phyloP scores from a whole-genome alignment of 1,140 invertebrate genomes.

The Leptoteleia sp. region DNA sequence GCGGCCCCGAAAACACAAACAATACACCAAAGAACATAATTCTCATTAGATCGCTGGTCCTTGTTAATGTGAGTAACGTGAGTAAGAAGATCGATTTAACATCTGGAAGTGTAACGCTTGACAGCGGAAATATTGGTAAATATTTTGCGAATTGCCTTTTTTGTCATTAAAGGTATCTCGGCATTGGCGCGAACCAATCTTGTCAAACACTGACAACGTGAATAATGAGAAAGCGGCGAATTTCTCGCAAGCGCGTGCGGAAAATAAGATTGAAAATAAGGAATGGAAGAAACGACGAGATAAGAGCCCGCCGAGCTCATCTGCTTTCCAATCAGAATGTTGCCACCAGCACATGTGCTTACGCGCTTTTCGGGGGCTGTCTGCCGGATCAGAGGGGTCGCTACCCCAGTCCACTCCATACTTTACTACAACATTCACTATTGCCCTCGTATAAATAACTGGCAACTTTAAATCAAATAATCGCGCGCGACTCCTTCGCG shows the following conservation, averaged over 20 bases:
- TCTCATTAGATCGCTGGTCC: constrained; percentile 32
- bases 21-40: constrained; percentile 45
- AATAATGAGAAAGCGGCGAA: constrained; percentile 60
- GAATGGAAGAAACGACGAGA: constrained; percentile 63
- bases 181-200: constrained; percentile 44
- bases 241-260: constrained; percentile 33
- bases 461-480: constrained; percentile 75
- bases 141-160: constrained; percentile 31
- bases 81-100: constrained; percentile 7
- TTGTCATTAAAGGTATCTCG: constrained; percentile 38
- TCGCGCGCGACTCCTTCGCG: constrained; percentile 51
- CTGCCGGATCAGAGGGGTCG: constrained; percentile 69
- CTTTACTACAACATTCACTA: constrained; percentile 55
- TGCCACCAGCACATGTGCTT: constrained; percentile 77
- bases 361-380: constrained; percentile 69
- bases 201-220: constrained; percentile 52
- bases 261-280: constrained; percentile 63
- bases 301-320: constrained; percentile 75
- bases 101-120: background rate
- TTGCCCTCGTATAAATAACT: constrained; percentile 40
- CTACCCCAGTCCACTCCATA: constrained; percentile 26
- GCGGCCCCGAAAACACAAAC: constrained; percentile 30
- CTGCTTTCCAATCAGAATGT: constrained; percentile 78
- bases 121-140: constrained; percentile 40
- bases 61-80: constrained; percentile 36